Conservation (phyloP, 2,113 vertebrate species). For the Nothocercus nigrocapillus region DNA sequence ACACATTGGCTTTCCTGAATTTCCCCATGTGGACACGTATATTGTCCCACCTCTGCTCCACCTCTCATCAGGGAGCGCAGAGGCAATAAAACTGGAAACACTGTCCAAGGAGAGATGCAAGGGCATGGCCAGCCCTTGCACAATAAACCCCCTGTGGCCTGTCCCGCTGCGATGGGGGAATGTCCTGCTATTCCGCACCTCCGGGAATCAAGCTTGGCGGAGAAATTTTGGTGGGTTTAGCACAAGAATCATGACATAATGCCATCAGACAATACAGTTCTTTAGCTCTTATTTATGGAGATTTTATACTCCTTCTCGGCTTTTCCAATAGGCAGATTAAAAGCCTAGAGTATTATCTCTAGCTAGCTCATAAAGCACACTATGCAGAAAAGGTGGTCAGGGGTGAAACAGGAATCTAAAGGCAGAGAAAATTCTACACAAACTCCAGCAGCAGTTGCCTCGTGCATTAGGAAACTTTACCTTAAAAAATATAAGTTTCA, state of each 20-base stretch:
- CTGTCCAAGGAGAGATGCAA: neutral
- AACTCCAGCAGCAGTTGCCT: neutral
- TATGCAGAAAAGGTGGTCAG: neutral
- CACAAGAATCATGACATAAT: neutral
- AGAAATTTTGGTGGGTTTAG: neutral
- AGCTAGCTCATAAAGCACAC: neutral
- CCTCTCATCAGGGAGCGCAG: neutral
- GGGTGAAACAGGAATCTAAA: neutral
- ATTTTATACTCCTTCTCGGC: neutral
- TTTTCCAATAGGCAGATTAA: neutral
- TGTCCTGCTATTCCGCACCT: neutral
- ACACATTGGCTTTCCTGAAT: neutral
- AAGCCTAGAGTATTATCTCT: neutral
- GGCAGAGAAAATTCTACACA: neutral
- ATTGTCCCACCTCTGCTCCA: accelerated
- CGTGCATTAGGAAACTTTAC: neutral
- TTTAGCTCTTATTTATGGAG: neutral
- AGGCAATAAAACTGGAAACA: neutral
- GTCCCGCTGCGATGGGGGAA: neutral
- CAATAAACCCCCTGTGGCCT: neutral
- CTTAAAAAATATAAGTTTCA: neutral
- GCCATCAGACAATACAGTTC: neutral
- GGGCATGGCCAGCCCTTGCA: neutral
- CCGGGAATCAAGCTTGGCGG: neutral
- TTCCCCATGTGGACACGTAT: neutral